phyloP scores from a whole-genome alignment of 2,888 invertebrate species.

The Amorpha juglandis region DNA sequence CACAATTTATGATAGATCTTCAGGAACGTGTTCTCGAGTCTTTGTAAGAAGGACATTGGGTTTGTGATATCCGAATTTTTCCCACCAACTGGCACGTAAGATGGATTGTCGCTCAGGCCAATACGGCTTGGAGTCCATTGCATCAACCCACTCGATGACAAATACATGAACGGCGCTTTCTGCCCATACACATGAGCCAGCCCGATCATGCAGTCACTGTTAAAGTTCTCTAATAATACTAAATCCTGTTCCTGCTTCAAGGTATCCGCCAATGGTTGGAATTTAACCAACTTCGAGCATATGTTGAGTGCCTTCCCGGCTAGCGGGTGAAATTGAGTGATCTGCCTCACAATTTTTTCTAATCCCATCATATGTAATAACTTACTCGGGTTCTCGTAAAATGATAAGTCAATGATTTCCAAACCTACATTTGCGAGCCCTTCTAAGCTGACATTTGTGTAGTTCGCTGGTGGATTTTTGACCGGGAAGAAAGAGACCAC shows the following conservation, averaged over 20 bases:
- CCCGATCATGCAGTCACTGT: constrained; percentile 86
- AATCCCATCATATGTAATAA: constrained; percentile 54
- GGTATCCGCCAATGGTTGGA: constrained; percentile 63
- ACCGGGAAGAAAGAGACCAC: constrained; percentile 85
- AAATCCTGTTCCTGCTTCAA: constrained; percentile 84
- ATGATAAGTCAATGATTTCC: constrained; percentile 61
- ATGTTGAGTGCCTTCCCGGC: constrained; percentile 61
- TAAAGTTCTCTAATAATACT: constrained; percentile 85
- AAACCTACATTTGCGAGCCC: constrained; percentile 64
- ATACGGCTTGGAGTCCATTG: constrained; percentile 81
- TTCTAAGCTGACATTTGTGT: constrained; percentile 71
- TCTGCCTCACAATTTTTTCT: constrained; percentile 52
- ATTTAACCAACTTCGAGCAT: constrained; percentile 67
- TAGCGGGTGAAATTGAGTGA: constrained; percentile 58
- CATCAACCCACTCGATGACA: constrained; percentile 83
- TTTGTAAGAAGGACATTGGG: constrained; percentile 78
- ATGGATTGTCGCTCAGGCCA: constrained; percentile 76
- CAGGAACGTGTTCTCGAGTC: constrained; percentile 68
- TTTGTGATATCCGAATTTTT: constrained; percentile 75
- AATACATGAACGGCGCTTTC: constrained; percentile 82
- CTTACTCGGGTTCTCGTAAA: constrained; percentile 53
- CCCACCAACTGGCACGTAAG: constrained; percentile 75
- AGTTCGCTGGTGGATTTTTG: constrained; percentile 72
- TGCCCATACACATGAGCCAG: constrained; percentile 80
- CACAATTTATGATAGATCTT: constrained; percentile 60